Base-by-base conservation (phyloP, 2,888 invertebrate genomes). In the Watsonalla binaria region DNA sequence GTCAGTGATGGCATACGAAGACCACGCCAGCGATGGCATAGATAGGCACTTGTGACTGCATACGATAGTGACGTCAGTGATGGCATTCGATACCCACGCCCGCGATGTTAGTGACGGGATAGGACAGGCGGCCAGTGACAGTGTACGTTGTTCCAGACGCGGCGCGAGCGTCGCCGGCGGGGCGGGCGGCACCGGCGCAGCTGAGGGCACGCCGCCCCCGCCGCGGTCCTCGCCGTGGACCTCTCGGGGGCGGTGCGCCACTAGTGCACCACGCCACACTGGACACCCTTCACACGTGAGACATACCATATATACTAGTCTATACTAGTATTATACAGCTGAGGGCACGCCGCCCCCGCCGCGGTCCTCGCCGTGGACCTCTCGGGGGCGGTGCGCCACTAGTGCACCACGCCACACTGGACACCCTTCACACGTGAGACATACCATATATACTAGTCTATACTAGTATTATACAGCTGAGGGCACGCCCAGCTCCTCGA, bases 171-270 rank as follows among this genome's bases (percentile, higher is more conserved):
- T 6, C 86, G 88, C 1, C 71, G 89, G 0, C 78, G 88, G 0
- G 82, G 83, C 9, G 81, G 82, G 0, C 70, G 80, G 0, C 78
- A 82, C 65, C 65, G 81, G 55, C 77, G 80, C 56, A 86, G 90
- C 87, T 90, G 90, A 90, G 90, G 87, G 72, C 80, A 83, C 88
- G 90, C 88, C 79, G 90, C 90, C 87, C 90, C 90, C 84, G 90
- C 90, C 64, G 90, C 90, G 63, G 86, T 90, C 65, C 86, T 81
- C 54, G 68, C 76, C 45, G 86, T 86, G 75, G 90, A 90, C 85
- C 80, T 90, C 65, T 52, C 55, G 77, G 87, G 87, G 84, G 87
- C 88, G 71, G 71, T 82, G 60, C 74, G 73, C 33, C 66, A 58
- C 47, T 76, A 68, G 61, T 63, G 51, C 53, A 59, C 48, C 58